Conservation (phyloP, 23 tunicate genomes). For the Aplidium turbinatum region DNA sequence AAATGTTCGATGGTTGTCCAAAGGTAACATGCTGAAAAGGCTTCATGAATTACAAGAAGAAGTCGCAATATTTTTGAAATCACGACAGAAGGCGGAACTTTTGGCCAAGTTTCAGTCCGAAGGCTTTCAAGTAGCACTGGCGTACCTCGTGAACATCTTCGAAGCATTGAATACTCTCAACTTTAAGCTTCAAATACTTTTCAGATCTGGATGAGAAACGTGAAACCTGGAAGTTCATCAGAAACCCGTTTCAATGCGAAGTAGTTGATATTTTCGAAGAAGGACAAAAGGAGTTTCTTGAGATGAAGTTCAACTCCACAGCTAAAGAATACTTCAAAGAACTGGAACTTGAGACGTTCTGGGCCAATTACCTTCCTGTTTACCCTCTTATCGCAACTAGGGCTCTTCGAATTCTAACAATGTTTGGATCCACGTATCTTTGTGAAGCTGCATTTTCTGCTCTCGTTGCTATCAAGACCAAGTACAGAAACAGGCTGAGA, state of each 20-base stretch:
- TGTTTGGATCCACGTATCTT: constrained; percentile 44
- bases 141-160: constrained; percentile 47
- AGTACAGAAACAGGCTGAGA: constrained; percentile 40
- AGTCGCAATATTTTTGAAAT: constrained; percentile 34
- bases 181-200: constrained; percentile 34
- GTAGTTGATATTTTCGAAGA: constrained; percentile 34
- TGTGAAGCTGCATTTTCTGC: constrained; percentile 42
- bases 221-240: no score
- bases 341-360: constrained; percentile 35
- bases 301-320: constrained; percentile 34
- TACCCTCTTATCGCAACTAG: constrained; percentile 40
- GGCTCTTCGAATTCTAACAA: constrained; percentile 36
- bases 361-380: constrained; percentile 39
- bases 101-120: constrained; percentile 6
- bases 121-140: constrained; percentile 32
- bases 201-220: constrained; percentile 34
- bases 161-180: constrained; percentile 37
- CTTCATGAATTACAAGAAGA: constrained; percentile 42
- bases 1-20: constrained; percentile 31
- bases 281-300: constrained; percentile 29
- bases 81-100: constrained; percentile 26
- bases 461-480: constrained; percentile 44
- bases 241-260: constrained; percentile 34
- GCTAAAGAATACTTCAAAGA: constrained; percentile 30
- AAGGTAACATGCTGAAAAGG: constrained; percentile 39